Percentiles rank a stretch among this genome's conserved stretches.
phyloP scores from a whole-genome alignment of 2,113 vertebrate species.

The Oncorhynchus nerka region DNA sequence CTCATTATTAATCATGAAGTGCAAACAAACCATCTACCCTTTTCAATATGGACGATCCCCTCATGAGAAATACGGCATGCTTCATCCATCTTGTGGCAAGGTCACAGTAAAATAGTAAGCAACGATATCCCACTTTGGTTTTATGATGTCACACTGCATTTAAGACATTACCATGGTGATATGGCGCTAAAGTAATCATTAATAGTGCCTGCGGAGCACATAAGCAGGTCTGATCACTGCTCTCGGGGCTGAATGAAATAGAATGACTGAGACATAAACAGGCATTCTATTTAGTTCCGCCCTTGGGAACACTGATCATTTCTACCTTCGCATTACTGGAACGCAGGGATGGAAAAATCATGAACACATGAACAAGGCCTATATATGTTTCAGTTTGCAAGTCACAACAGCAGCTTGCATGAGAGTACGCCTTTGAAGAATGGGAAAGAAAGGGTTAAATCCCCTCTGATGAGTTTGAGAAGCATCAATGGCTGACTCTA shows the following conservation, averaged over 20 bases:
- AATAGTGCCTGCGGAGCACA: conserved; percentile 23
- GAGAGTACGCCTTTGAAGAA: not conserved
- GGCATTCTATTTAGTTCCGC: conserved; percentile 18
- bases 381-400: not conserved
- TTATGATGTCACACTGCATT: conserved; percentile 35
- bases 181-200: conserved; percentile 28
- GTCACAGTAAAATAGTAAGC: conserved; percentile 10
- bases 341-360: not conserved
- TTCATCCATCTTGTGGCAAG: conserved; percentile 33
- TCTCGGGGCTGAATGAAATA: no score
- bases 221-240: conserved; percentile 28
- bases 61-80: conserved; percentile 5
- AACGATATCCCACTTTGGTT: conserved; percentile 26
- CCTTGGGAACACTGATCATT: conserved; percentile 19
- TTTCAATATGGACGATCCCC: conserved; percentile 33
- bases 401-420: not conserved
- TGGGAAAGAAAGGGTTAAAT: conserved; percentile 19
- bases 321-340: not conserved
- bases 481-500: conserved; percentile 25
- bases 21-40: conserved; percentile 32
- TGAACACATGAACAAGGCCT: not conserved
- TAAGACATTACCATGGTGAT: conserved; percentile 23
- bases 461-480: conserved; percentile 33
- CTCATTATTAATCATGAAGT: conserved; percentile 44
- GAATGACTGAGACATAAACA: not conserved